A percentile compares a stretch with the other conserved stretches of the same genome.
phyloP scores from a whole-genome alignment of 2,888 invertebrate species.

The Opisthograptis luteolata region DNA sequence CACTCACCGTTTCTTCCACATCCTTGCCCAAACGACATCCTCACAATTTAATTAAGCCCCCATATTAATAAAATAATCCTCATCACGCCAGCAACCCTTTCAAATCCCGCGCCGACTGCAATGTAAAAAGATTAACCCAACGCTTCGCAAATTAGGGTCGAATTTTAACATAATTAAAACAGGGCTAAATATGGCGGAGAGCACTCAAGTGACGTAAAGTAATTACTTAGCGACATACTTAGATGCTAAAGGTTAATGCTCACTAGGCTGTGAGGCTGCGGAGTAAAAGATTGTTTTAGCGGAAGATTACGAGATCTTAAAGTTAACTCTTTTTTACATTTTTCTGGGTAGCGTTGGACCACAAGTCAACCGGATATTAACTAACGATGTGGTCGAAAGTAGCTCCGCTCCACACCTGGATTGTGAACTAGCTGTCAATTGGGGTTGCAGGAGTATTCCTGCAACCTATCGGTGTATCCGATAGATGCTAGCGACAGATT shows the following conservation, averaged over 20 bases:
- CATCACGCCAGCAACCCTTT: slow-evolving; percentile 29
- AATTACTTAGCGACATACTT: slow-evolving; percentile 42
- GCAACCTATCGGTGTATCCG: too few relatives aligned
- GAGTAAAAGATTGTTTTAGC: too few relatives aligned
- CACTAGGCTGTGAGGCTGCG: neutral
- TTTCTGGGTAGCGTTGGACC: too few relatives aligned
- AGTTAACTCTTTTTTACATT: too few relatives aligned
- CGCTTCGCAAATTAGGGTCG: slow-evolving; percentile 36
- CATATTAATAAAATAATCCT: slow-evolving; percentile 23
- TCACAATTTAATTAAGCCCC: slow-evolving; percentile 26
- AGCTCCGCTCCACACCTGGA: too few relatives aligned
- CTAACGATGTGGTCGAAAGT: too few relatives aligned
- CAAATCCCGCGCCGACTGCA: slow-evolving; percentile 28
- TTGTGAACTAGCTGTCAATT: too few relatives aligned
- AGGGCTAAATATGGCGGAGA: slow-evolving; percentile 43
- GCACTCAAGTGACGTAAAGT: slow-evolving; percentile 37
- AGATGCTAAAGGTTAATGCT: slow-evolving; percentile 16
- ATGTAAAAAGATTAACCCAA: slow-evolving; percentile 37
- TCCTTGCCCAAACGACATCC: slow-evolving; percentile 4
- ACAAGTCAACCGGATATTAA: too few relatives aligned
- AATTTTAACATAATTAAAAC: slow-evolving; percentile 46
- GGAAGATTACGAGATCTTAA: too few relatives aligned
- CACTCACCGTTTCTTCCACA: slow-evolving; percentile 1
- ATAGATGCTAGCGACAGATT: too few relatives aligned
- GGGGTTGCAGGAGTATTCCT: too few relatives aligned